phyloP scores from a whole-genome alignment of 2,888 invertebrate species.

The Hyles lineata region DNA sequence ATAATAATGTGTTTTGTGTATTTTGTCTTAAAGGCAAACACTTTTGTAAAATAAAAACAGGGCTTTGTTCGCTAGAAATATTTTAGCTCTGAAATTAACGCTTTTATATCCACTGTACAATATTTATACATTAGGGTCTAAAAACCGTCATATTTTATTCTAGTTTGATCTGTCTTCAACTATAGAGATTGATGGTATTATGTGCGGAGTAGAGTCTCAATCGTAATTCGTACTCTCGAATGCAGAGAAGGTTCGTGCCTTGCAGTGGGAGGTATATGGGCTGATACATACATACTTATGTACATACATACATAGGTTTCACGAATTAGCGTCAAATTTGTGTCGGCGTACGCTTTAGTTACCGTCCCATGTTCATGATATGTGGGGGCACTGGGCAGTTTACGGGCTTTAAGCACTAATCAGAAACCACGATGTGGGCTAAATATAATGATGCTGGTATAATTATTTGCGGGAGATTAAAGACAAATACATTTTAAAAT shows the following conservation, averaged over 20 bases:
- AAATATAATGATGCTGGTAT: neutral
- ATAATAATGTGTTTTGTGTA: conserved; percentile 21
- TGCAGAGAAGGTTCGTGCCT: too few species aligned
- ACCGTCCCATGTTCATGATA: neutral
- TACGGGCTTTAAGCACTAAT: neutral
- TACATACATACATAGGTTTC: neutral
- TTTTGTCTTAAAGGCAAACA: conserved; percentile 1
- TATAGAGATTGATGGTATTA: neutral
- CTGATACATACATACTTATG: too few species aligned
- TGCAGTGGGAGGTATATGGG: too few species aligned
- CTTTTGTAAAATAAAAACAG: neutral
- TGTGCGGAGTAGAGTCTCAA: too few species aligned
- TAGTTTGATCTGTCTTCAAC: neutral
- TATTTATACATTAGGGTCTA: neutral
- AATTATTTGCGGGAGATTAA: neutral
- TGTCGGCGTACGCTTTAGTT: neutral
- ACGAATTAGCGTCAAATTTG: neutral
- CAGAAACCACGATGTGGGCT: neutral
- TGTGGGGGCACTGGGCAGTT: neutral
- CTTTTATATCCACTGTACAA: neutral
- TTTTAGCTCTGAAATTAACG: neutral
- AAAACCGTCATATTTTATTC: neutral
- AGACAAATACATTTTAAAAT: neutral
- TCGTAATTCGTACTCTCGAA: too few species aligned
- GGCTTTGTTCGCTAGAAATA: conserved; percentile 1